Conservation (phyloP, 2,113 vertebrate species). For the Atrichornis clamosus region DNA sequence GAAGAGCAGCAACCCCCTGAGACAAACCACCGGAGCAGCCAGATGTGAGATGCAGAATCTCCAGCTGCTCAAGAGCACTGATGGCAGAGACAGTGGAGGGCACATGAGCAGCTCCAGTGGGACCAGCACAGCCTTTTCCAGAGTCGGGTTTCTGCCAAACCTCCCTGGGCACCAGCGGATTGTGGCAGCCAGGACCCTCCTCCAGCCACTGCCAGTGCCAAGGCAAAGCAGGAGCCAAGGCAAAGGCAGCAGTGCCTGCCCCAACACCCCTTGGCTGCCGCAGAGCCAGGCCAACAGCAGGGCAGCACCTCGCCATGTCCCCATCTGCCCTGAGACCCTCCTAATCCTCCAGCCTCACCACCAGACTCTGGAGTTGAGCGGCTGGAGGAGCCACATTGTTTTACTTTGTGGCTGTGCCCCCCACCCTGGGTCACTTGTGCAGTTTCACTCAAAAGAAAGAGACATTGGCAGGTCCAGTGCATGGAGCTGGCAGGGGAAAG, state of each 20-base stretch:
- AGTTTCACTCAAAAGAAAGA: neutral
- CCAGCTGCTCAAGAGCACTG: neutral
- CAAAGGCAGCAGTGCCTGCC: neutral
- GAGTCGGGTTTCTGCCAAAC: neutral
- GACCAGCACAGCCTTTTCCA: neutral
- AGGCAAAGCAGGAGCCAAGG: neutral
- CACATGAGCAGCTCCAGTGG: neutral
- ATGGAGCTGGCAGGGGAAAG: rapidly evolving
- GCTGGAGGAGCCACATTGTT: neutral
- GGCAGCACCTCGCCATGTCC: neutral
- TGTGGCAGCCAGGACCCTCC: neutral
- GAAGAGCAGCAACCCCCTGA: neutral
- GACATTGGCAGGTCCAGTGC: rapidly evolving
- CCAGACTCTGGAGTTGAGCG: neutral
- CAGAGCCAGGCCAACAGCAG: neutral
- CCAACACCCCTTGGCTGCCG: neutral
- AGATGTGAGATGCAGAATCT: neutral
- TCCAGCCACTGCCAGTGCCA: neutral
- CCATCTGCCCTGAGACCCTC: neutral
- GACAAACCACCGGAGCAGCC: neutral
- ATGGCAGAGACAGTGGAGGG: neutral
- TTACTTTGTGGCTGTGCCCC: neutral
- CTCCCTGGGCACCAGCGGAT: neutral
- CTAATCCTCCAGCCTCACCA: rapidly evolving
- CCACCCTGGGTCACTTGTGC: rapidly evolving